Evolutionary conservation across 2,113 vertebrate species (phyloP).

Genomic region (Gymnobelideus leadbeateri): DNA sequence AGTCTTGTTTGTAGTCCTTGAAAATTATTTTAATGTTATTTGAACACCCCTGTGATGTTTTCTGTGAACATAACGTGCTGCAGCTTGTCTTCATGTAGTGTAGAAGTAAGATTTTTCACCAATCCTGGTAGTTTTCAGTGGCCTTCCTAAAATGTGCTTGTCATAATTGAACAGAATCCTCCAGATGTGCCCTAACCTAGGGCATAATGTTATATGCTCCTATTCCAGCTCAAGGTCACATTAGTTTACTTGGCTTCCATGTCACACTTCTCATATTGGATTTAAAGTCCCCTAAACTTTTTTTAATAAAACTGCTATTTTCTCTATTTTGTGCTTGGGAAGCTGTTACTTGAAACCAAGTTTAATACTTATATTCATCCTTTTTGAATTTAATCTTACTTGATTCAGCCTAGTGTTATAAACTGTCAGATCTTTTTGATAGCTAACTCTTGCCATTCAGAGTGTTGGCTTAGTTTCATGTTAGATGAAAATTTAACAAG

Average conservation of each 20-base stretch:
- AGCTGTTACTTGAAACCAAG: too few relatives aligned
- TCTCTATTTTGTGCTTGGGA: background rate
- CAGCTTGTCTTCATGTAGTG: background rate
- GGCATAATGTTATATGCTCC: background rate
- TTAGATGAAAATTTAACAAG: background rate
- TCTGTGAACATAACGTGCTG: background rate
- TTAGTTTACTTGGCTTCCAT: background rate
- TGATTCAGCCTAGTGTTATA: background rate
- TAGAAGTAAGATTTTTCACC: background rate
- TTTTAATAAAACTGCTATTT: too few relatives aligned
- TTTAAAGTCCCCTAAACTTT: too few relatives aligned
- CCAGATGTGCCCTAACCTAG: background rate
- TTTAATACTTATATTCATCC: background rate
- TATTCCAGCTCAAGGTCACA: background rate
- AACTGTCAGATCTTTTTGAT: background rate
- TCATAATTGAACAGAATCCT: background rate
- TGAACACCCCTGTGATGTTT: background rate
- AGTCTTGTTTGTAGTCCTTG: slow-evolving; percentile 52
- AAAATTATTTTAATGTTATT: background rate
- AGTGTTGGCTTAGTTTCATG: background rate
- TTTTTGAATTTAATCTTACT: background rate
- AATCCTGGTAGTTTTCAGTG: background rate
- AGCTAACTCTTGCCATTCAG: background rate
- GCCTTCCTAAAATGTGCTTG: background rate
- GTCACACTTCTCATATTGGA: too few relatives aligned